Evolutionary conservation across 1,140 invertebrate genomes (phyloP), one percentile per base, ranked within the genome.

Genomic region (Euwallacea fornicatus): DNA sequence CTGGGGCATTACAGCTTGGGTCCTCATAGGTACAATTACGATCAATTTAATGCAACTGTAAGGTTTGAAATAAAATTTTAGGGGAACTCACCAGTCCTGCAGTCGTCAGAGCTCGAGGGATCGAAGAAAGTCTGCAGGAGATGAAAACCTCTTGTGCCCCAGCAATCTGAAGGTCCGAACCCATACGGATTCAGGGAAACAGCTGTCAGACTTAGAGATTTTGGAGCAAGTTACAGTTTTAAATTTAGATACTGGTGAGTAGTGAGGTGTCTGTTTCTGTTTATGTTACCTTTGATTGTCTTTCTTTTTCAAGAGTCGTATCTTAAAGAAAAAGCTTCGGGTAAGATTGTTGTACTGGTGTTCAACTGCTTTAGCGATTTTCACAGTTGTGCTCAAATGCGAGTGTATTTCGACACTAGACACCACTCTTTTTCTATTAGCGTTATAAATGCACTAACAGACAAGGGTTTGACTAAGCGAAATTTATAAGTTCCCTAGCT

Each of bases 201-300:
- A 90, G 75, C 83, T 94, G 42, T 90, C 91, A 10, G 93, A 95
- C 82, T 87, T 92, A 84, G 92, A 98, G 86, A 97, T 98, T 74
- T 83, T 98, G 61, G 93, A 96, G 80, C 92, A 95, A 86, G 79
- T 82, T 69, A 94, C 93, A 66, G 94, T 98, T 3, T 85, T 95
- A 74, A 98, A 98, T 83, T 84, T 98, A 73, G 96, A 98, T 82
- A 98, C 96, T 6, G 96, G 69, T 71, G 60, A 60, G 15, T 43
- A 15, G 13, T 50, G 6, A 11, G 9, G 13, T 50, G 9, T 50
- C 9, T 6, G 13, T 50, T 11, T 50, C 6, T 50, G 13, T 50
- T 11, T 50, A 50, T 50, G 13, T 50, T 50, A 50, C 13, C 13
- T 50, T 50, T 50, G 46, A 13, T 50, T 50, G 46, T 11, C 13